Evolutionary conservation across 2,113 vertebrate species (phyloP).

Genomic region (Vulpes lagopus): DNA sequence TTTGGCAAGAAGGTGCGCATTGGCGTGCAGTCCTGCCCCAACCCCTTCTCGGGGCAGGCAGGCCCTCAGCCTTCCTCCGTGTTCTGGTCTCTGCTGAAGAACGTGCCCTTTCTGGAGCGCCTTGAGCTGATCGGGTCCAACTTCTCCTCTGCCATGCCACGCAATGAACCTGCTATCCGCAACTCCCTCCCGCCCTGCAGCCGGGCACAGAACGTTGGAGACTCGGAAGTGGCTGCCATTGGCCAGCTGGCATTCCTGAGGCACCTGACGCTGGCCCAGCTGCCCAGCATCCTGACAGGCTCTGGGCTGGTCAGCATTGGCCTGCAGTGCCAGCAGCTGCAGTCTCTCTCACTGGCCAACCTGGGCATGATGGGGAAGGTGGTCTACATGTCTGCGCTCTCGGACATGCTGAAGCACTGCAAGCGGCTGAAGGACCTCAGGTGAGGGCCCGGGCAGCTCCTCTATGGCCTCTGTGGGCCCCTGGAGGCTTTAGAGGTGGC

Average conservation of each 20-base stretch:
- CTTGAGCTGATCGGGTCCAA: slow-evolving; percentile 96
- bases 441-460: slow-evolving; percentile 86
- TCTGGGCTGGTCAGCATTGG: slow-evolving; percentile 92
- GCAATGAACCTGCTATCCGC: slow-evolving; percentile 94
- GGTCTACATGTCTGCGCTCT: slow-evolving; percentile 92
- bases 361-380: slow-evolving; percentile 94
- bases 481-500: accelerated
- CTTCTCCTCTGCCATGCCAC: slow-evolving; percentile 95
- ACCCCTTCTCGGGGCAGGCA: slow-evolving; percentile 75
- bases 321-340: slow-evolving; percentile 92
- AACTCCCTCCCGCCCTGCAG: slow-evolving; percentile 94
- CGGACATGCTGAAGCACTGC: slow-evolving; percentile 94
- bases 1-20: slow-evolving; percentile 93
- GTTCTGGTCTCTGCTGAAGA: slow-evolving; percentile 90
- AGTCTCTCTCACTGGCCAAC: slow-evolving; percentile 94
- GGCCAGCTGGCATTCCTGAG: slow-evolving; percentile 90
- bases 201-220: slow-evolving; percentile 91
- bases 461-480: accelerated
- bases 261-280: slow-evolving; percentile 94
- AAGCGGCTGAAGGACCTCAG: slow-evolving; percentile 95
- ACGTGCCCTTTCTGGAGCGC: slow-evolving; percentile 90
- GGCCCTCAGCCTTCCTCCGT: slow-evolving; percentile 84
- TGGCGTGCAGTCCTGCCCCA: slow-evolving; percentile 88
- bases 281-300: slow-evolving; percentile 94
- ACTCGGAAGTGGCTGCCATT: slow-evolving; percentile 93